Base-by-base conservation (phyloP, 2,797 vertebrate genomes). In the Gymnopithys bicolor region DNA sequence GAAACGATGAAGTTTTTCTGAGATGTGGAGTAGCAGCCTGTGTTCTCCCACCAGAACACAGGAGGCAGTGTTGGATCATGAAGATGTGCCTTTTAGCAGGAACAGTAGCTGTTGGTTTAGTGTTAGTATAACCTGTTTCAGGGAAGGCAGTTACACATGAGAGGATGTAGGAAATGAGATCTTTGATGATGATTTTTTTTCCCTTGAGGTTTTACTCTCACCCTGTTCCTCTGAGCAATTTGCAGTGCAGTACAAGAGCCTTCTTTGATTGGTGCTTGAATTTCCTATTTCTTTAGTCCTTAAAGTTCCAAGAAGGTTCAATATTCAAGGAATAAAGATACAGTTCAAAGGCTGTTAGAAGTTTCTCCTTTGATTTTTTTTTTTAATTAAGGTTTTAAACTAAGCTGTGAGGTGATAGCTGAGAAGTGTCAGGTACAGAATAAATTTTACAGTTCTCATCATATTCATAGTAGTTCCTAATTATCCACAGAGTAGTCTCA, bases 31-130 rank as follows among this genome's bases (percentile, higher is more conserved):
- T 22, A 75, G 5, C 33, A 52, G 25, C 14, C 17, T 67, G 21
- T 59, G 18, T 93, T 94, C 75, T 94, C 28, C 27, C 30, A 4
- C 17, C 7, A 12, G 63, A 80, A 33, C 8, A 32, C 13, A 95
- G 92, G 95, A 92, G 95, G 93, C 80, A 84, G 39, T 90, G 73
- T 90, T 78, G 74, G 80, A 78, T 41, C 67, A 35, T 28, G 33
- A 53, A 78, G 18, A 39, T 32, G 30, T 43, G 32, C 45, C 28
- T 41, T 73, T 66, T 9, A 64, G 16, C 24, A 46, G 30, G 48
- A 58, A 10, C 2, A 0, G n/a, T 33, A 90, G 58, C 69, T 85
- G 51, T 32, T 75, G 17, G 15, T 66, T 84, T 51, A 66, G 51
- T 27, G 71, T 84, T 9, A 25, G 24, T 53, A 5, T 45, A 76